Percentiles rank a stretch among this genome's conserved stretches.
Conservation (phyloP, 2,888 invertebrate genomes). For the Coelinius sp. region DNA sequence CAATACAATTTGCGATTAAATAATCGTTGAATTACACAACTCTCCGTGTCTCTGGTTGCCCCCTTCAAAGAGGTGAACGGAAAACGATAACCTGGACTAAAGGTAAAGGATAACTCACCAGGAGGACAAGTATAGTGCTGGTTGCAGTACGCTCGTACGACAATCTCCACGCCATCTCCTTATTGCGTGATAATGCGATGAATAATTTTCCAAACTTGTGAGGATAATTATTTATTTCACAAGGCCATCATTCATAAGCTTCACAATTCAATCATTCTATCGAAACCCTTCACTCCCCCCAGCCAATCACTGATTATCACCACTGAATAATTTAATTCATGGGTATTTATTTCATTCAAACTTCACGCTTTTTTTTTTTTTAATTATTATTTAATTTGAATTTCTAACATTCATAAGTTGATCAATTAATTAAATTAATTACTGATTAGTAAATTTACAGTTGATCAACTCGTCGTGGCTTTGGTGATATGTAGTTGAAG, state of each 20-base stretch:
- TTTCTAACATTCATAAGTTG: not conserved
- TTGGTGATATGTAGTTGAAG: not conserved
- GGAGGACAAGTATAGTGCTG: conserved; percentile 65
- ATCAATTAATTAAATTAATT: not conserved
- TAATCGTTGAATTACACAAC: conserved; percentile 29
- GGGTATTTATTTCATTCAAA: not conserved
- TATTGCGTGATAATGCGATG: conserved; percentile 44
- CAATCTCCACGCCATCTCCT: conserved; percentile 67
- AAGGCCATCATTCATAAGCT: conserved; percentile 34
- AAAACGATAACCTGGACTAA: conserved; percentile 34
- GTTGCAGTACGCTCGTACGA: conserved; percentile 62
- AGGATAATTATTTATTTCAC: conserved; percentile 42
- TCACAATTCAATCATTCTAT: conserved; percentile 34
- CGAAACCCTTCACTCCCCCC: conserved; percentile 33
- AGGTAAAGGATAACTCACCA: conserved; percentile 61
- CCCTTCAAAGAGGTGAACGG: conserved; percentile 21
- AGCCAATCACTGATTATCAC: conserved; percentile 17
- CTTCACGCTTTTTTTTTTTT: not conserved
- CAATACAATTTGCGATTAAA: conserved; percentile 31
- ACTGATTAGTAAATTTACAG: conserved; percentile 1
- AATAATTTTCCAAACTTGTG: conserved; percentile 43
- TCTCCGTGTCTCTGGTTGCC: not conserved
- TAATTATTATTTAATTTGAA: not conserved
- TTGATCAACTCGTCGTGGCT: not conserved
- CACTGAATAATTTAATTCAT: not conserved